Percentiles rank a stretch among this genome's conserved stretches.
phyloP scores from a whole-genome alignment of 2,113 vertebrate species.

The Falco punctatus region DNA sequence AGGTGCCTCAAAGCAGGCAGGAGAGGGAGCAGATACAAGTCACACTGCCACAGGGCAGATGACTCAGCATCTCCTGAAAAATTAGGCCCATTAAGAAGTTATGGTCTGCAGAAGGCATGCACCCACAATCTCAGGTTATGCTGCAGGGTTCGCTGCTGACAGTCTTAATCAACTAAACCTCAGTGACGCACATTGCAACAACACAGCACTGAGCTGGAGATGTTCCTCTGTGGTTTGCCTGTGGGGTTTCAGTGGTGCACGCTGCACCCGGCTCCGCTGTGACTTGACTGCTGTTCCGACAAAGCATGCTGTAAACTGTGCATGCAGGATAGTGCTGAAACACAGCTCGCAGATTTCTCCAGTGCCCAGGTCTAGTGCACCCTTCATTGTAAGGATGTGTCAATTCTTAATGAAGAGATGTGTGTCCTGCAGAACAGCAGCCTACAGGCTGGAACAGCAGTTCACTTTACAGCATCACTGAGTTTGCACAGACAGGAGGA shows the following conservation, averaged over 20 bases:
- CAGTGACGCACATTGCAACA: neutral
- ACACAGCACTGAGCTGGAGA: neutral
- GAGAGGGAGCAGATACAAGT: neutral
- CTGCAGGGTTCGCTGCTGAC: neutral
- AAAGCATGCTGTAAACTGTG: neutral
- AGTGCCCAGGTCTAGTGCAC: neutral
- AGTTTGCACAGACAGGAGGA: neutral
- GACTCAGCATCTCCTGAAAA: neutral
- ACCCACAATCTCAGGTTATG: neutral
- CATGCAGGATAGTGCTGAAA: neutral
- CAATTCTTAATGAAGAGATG: neutral
- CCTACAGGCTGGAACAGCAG: neutral
- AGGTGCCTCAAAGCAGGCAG: neutral
- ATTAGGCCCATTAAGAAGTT: neutral
- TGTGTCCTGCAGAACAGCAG: neutral
- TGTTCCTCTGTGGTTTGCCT: neutral
- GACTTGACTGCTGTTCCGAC: neutral
- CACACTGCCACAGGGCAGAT: neutral
- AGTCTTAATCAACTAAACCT: neutral
- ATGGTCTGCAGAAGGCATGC: neutral
- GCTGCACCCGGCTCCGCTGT: fast-evolving
- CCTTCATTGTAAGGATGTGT: neutral
- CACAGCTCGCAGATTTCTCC: neutral
- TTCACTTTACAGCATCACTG: neutral
- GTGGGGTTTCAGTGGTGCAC: no score